These are phyloP conservation scores for Protobothrops mucrosquamatus DNA, from an alignment of 2,113 vertebrate genomes.

Conservation along the genomic window DNA sequence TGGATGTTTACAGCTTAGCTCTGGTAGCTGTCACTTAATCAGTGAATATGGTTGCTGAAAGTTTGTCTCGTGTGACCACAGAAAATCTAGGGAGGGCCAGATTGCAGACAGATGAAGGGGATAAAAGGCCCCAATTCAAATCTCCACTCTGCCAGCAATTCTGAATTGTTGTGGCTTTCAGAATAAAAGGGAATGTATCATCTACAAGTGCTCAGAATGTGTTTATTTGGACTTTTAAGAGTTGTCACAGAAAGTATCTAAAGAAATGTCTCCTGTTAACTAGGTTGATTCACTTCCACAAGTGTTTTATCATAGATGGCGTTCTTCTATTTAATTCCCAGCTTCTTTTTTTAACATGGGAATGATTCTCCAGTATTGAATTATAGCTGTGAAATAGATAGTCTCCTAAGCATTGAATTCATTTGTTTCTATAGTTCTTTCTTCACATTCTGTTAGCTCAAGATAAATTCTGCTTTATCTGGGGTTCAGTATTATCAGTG, in stretches of 20 bases:
- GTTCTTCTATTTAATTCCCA: background rate
- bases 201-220: background rate
- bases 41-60: background rate
- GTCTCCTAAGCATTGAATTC: background rate
- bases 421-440: background rate
- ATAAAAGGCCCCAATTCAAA: background rate
- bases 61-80: background rate
- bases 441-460: background rate
- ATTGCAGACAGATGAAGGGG: background rate
- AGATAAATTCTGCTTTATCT: background rate
- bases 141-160: background rate
- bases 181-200: background rate
- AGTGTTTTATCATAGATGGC: background rate
- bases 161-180: background rate
- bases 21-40: background rate
- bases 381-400: background rate
- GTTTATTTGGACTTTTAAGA: background rate
- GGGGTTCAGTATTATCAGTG: background rate
- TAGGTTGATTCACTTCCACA: background rate
- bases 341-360: background rate
- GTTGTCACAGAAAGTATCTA: background rate
- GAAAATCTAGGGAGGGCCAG: background rate
- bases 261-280: background rate
- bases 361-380: background rate
- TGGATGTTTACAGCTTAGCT: background rate